A percentile compares a stretch with the other conserved stretches of the same genome.
Evolutionary conservation across 2,113 vertebrate genomes (phyloP).

Genomic region (Albula goreensis): DNA sequence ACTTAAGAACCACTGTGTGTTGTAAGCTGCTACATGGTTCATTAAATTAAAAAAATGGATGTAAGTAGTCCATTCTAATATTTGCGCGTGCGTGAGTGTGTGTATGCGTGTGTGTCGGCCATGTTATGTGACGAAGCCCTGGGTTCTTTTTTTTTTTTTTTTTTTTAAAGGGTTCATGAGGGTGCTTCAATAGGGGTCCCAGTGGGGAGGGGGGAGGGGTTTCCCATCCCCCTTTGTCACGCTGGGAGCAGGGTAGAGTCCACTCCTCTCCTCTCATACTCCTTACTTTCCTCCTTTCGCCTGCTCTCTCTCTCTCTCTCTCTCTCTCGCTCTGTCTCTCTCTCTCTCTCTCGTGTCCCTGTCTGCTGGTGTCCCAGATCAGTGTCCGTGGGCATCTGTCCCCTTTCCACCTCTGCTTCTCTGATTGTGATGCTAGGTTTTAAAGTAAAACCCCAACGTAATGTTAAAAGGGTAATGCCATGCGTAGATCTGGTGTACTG

Average conservation of each 20-base stretch:
- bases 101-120: not conserved
- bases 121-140: not conserved
- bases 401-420: conserved; percentile 48
- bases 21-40: conserved; percentile 16
- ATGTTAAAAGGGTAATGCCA: conserved; percentile 41
- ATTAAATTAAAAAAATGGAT: conserved; percentile 25
- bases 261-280: not conserved
- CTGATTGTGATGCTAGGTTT: conserved; percentile 58
- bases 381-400: not conserved
- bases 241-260: conserved; percentile 21
- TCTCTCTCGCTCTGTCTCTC: conserved; percentile 10
- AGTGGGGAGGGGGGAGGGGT: not conserved
- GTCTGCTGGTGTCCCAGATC: conserved; percentile 21
- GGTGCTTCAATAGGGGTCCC: not conserved
- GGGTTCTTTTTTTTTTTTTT: not conserved
- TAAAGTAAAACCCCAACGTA: conserved; percentile 38
- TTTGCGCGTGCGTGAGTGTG: no score
- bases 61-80: conserved; percentile 47
- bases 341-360: conserved; percentile 4
- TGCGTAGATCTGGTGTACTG: conserved; percentile 50
- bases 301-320: not conserved
- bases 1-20: conserved; percentile 35
- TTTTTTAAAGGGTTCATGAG: conserved; percentile 9
- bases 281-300: not conserved
- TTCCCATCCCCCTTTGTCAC: conserved; percentile 18